These are phyloP conservation scores for Neocrepidodera transversa DNA, from an alignment of 2,888 invertebrate genomes.

Conservation along the genomic window DNA sequence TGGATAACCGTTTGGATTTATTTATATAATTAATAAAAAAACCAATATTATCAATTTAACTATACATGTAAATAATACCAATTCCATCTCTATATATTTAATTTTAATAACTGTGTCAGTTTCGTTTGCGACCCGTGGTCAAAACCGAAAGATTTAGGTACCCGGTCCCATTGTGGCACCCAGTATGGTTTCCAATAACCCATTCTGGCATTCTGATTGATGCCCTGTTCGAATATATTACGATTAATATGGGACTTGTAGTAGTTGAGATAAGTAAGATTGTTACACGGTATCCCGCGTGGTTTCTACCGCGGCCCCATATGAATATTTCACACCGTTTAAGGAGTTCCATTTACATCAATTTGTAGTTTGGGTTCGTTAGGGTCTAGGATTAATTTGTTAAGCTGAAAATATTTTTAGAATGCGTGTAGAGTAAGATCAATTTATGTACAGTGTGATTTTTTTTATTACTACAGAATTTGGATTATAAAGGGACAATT, in stretches of 20 bases:
- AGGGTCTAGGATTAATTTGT: not conserved
- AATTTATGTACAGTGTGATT: not conserved
- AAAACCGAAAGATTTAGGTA: slow-evolving; percentile 41
- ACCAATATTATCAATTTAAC: too few relatives aligned
- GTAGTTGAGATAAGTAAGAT: slow-evolving; percentile 58
- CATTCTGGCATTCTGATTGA: slow-evolving; percentile 44
- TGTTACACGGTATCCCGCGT: slow-evolving; percentile 58
- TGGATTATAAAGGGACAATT: not conserved
- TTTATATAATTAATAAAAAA: too few relatives aligned
- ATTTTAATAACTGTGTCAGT: slow-evolving; percentile 38
- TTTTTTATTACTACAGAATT: not conserved
- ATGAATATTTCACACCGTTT: slow-evolving; percentile 58
- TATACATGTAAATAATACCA: slow-evolving; percentile 4
- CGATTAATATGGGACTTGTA: slow-evolving; percentile 54
- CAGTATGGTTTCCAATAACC: slow-evolving; percentile 47
- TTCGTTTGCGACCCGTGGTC: slow-evolving; percentile 29
- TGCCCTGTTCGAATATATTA: slow-evolving; percentile 51
- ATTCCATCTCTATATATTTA: slow-evolving; percentile 16
- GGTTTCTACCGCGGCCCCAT: slow-evolving; percentile 52
- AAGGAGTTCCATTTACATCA: slow-evolving; percentile 42
- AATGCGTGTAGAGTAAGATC: not conserved
- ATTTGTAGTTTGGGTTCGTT: not conserved
- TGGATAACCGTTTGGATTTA: too few relatives aligned
- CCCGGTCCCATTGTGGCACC: slow-evolving; percentile 43
- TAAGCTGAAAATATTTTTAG: not conserved